A percentile compares a stretch with the other conserved stretches of the same genome.
phyloP scores from a whole-genome alignment of 2,113 vertebrate species.

The Perca fluviatilis region DNA sequence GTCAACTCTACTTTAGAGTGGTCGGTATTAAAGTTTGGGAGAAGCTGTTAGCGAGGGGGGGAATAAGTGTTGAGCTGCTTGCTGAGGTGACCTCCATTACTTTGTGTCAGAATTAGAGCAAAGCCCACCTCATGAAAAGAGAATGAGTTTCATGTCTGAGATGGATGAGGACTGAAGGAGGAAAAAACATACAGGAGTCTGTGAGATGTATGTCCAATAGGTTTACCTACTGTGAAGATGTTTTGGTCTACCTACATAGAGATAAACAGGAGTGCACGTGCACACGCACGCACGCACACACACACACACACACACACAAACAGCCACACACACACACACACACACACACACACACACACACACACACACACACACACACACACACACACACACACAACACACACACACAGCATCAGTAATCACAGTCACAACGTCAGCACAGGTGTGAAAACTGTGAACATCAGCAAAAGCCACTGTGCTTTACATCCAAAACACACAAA shows the following conservation, averaged over 20 bases:
- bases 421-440: conserved; percentile 44
- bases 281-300: background rate
- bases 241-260: background rate
- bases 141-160: conserved; percentile 50
- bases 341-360: background rate
- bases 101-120: conserved; percentile 51
- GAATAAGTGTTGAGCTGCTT: conserved; percentile 50
- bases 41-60: conserved; percentile 52
- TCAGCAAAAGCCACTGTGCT: conserved; percentile 55
- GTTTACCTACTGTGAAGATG: conserved; percentile 18
- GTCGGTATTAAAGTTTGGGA: conserved; percentile 48
- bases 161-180: conserved; percentile 50
- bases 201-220: conserved; percentile 19
- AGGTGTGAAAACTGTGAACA: conserved; percentile 62
- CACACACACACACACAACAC: conserved; percentile 24
- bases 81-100: conserved; percentile 71
- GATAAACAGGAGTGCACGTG: background rate
- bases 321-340: no score
- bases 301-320: no score
- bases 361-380: conserved; percentile 2
- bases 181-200: conserved; percentile 36
- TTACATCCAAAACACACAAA: conserved; percentile 51
- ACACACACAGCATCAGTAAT: conserved; percentile 32
- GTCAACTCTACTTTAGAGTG: conserved; percentile 44
- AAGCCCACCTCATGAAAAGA: conserved; percentile 63